Evolutionary conservation across 2,113 vertebrate genomes (phyloP).

Genomic region (Alaudala cheleensis): DNA sequence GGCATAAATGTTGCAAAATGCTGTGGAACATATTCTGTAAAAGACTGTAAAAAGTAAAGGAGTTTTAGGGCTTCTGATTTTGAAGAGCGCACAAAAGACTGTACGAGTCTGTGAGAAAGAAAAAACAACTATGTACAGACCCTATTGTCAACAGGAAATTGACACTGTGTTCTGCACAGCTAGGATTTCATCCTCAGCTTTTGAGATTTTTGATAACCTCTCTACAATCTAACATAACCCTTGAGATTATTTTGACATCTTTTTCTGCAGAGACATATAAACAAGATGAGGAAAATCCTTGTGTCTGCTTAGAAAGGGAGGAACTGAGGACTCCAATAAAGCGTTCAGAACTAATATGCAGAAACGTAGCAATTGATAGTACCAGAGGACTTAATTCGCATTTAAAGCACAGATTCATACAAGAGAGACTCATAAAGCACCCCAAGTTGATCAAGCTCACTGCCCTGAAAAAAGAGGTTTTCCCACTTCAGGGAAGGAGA

Average conservation of each 20-base stretch:
- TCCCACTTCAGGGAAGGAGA: neutral
- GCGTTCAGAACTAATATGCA: neutral
- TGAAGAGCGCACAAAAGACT: neutral
- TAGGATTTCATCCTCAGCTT: neutral
- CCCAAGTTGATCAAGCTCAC: neutral
- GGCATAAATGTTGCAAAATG: neutral
- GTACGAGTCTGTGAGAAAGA: neutral
- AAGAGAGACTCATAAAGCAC: neutral
- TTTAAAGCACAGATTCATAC: neutral
- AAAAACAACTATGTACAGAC: fast-evolving
- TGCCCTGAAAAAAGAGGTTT: neutral
- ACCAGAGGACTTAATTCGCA: neutral
- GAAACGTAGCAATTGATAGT: fast-evolving
- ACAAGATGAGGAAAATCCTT: neutral
- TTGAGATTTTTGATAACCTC: neutral
- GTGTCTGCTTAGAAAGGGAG: neutral
- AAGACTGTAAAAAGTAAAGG: neutral
- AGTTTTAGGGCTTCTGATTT: neutral
- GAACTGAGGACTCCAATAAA: neutral
- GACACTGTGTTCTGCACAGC: neutral
- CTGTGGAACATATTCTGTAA: neutral
- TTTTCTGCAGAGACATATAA: neutral
- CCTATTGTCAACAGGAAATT: neutral
- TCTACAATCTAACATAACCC: neutral
- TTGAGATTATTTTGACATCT: neutral